Conservation (phyloP, 2,797 vertebrate genomes). For the Leptoclinus maculatus region DNA sequence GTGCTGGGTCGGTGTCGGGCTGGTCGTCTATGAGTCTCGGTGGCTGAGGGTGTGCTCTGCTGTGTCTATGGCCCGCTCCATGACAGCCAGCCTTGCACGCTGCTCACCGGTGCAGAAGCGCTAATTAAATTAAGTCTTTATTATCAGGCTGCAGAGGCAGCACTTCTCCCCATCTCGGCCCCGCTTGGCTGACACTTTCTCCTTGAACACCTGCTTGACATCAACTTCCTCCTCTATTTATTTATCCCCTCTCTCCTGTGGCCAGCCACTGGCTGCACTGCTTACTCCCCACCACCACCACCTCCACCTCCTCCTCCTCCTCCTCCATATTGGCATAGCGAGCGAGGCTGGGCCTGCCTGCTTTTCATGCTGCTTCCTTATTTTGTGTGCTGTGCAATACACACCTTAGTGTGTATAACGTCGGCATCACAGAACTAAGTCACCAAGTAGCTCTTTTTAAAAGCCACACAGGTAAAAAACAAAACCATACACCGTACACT, state of each 20-base stretch:
- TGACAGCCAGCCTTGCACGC: slow-evolving; percentile 73
- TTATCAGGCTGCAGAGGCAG: slow-evolving; percentile 87
- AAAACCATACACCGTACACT: slow-evolving; percentile 8
- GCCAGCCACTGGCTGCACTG: slow-evolving; percentile 74
- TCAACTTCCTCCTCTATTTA: slow-evolving; percentile 87
- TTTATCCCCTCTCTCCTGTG: slow-evolving; percentile 83
- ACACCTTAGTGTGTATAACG: slow-evolving; percentile 31
- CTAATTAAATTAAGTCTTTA: slow-evolving; percentile 91
- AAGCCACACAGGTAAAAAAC: slow-evolving; percentile 8
- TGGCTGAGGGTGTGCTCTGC: slow-evolving; percentile 61
- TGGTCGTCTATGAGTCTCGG: slow-evolving; percentile 55
- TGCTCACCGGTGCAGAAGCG: slow-evolving; percentile 84
- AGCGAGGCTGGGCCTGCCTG: slow-evolving; percentile 41
- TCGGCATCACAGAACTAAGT: slow-evolving; percentile 7
- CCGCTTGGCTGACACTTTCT: slow-evolving; percentile 88
- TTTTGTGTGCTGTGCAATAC: slow-evolving; percentile 10
- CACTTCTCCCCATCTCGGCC: slow-evolving; percentile 84
- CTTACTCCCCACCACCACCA: slow-evolving; percentile 41
- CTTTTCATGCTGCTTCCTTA: slow-evolving; percentile 37
- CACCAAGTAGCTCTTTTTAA: slow-evolving; percentile 6
- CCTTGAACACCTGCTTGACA: slow-evolving; percentile 90
- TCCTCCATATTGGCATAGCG: slow-evolving; percentile 54
- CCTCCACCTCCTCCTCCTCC: slow-evolving; percentile 20
- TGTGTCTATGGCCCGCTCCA: slow-evolving; percentile 63
- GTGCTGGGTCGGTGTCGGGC: slow-evolving; percentile 41